A percentile compares a stretch with the other conserved stretches of the same genome.
phyloP scores from a whole-genome alignment of 2,888 invertebrate genomes.

The Dasypolia templi region DNA sequence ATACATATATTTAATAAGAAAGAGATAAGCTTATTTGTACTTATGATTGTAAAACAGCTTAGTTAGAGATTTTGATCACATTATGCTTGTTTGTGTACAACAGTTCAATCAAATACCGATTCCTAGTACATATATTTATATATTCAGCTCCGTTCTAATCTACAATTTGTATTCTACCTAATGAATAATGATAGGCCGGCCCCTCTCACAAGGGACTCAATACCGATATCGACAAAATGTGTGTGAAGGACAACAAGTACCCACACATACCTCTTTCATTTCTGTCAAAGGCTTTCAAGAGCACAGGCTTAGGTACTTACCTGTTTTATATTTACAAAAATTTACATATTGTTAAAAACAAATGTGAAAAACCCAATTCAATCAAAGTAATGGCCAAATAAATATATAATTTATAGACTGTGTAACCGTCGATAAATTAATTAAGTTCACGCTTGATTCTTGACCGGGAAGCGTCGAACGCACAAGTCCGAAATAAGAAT shows the following conservation, averaged over 20 bases:
- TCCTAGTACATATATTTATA: not conserved
- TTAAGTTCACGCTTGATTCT: slow-evolving; percentile 83
- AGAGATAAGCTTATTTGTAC: not conserved
- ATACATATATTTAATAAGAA: not conserved
- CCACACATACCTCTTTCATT: slow-evolving; percentile 20
- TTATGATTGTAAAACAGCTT: not conserved
- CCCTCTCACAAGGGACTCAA: slow-evolving; percentile 12
- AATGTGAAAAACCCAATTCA: slow-evolving; percentile 66
- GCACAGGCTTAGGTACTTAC: not conserved
- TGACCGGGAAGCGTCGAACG: slow-evolving; percentile 73
- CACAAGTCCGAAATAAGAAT: slow-evolving; percentile 70
- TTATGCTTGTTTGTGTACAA: not conserved
- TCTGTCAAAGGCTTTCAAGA: slow-evolving; percentile 6
- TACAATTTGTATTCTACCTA: slow-evolving; percentile 28
- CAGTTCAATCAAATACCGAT: not conserved
- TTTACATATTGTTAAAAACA: not conserved
- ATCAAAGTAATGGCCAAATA: not conserved
- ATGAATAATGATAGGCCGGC: slow-evolving; percentile 28
- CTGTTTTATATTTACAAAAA: not conserved
- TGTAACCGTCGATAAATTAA: slow-evolving; percentile 86
- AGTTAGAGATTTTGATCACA: not conserved
- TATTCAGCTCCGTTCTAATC: not conserved
- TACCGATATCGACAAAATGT: slow-evolving; percentile 26
- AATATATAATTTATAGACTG: slow-evolving; percentile 38
- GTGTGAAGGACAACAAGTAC: slow-evolving; percentile 8